Evolutionary conservation across 2,113 vertebrate species (phyloP), one percentile per base, ranked within the genome.

Genomic region (Lethenteron reissneri): DNA sequence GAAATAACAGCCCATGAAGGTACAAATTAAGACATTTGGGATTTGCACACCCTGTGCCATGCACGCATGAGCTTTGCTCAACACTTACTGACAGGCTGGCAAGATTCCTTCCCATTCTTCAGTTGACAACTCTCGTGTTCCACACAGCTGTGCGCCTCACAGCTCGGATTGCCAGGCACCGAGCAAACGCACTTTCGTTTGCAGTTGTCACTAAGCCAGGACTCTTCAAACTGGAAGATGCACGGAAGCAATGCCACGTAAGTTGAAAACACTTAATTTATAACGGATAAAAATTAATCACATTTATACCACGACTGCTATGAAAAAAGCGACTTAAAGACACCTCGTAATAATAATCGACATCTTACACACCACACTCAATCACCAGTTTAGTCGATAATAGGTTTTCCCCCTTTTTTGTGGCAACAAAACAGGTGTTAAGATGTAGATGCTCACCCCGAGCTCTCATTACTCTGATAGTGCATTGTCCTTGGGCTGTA

Each of bases 51-150:
- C 41, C 41, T 4, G 41, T 41, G 41, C 41, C 41, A 41, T 41
- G 41, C 41, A 41, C 41, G 2, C 41, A 41, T 7, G 41, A 41
- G 41, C 41, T 41, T 41, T 6, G 41, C 41, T 41, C 41, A 41
- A 41, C 17, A 80, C 85, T 84, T 76, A 87, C 85, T 73, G 68
- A 77, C 75, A 2, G 84, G 82, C 73, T 77, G 79, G 81, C 86
- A 86, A 74, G 76, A 76, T 11, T 78, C 72, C 17, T 80, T 77
- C 73, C 84, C 9, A 13, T 77, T 78, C 62, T 78, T 78, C 75
- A 81, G 73, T 2, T 57, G 57, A 57, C 88, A 90, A 58, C 80
- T 64, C 0, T 84, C 79, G 58, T 81, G 79, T 0, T 74, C 10
- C 1, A 72, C 74, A 71, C 86, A 89, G 57, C 14, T 68, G 75